Evolutionary conservation across 2,113 vertebrate species (phyloP).

Genomic region (Tretioscincus oriximinensis): DNA sequence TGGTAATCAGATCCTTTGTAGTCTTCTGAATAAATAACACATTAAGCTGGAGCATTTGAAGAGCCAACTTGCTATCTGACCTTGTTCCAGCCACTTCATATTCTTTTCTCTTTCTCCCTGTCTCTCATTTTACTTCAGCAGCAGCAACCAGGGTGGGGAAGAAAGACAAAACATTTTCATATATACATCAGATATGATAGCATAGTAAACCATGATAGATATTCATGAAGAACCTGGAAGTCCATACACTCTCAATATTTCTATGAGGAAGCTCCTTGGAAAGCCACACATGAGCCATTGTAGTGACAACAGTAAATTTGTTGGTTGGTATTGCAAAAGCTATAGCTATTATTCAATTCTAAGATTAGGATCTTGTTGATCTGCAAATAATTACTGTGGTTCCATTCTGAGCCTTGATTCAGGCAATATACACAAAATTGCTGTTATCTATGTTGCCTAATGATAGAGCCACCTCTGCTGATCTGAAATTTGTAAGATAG

Average conservation of each 20-base stretch:
- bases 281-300: too few species aligned
- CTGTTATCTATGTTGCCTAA: too few species aligned
- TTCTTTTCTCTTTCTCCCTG: not conserved
- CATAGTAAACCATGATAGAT: not conserved
- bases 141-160: not conserved
- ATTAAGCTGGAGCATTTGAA: not conserved
- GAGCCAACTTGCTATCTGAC: not conserved
- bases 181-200: too few species aligned
- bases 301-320: too few species aligned
- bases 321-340: not conserved
- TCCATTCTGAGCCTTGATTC: too few species aligned
- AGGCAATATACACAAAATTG: too few species aligned
- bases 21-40: constrained; percentile 12
- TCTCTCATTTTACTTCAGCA: not conserved
- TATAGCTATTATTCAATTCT: too few species aligned
- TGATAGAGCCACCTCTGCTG: too few species aligned
- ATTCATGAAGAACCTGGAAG: not conserved
- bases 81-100: constrained; percentile 11
- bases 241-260: not conserved
- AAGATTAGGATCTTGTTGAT: too few species aligned
- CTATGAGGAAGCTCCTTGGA: not conserved
- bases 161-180: too few species aligned
- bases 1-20: constrained; percentile 11
- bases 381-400: too few species aligned
- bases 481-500: too few species aligned